Conservation (phyloP, 1,140 invertebrate species). For the Drosophila nasuta region DNA sequence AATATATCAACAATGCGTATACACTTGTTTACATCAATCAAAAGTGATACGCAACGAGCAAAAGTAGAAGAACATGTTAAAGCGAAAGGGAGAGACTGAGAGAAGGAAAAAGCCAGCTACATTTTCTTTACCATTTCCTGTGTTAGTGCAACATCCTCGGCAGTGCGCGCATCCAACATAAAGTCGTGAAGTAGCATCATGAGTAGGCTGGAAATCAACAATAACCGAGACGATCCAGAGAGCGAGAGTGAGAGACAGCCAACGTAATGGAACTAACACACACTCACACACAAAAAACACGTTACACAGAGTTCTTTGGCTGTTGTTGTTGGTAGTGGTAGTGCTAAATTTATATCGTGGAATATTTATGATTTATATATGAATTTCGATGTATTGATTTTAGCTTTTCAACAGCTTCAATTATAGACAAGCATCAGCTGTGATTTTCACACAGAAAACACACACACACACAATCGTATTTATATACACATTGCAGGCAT, state of each 20-base stretch:
- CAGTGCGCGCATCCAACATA: constrained; percentile 76
- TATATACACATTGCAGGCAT: constrained; percentile 13
- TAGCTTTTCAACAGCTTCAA: constrained; percentile 46
- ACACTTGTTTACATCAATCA: constrained; percentile 38
- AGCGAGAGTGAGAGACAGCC: constrained; percentile 32
- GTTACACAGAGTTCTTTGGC: constrained; percentile 63
- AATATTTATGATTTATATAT: constrained; percentile 70
- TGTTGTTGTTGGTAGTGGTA: constrained; percentile 33
- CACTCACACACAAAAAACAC: constrained; percentile 51
- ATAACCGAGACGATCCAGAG: constrained; percentile 57
- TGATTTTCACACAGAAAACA: constrained; percentile 57
- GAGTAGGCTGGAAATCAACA: constrained; percentile 56
- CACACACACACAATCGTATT: constrained; percentile 3
- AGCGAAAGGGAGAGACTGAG: not conserved
- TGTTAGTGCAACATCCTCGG: constrained; percentile 80
- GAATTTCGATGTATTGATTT: constrained; percentile 67
- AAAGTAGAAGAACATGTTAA: not conserved
- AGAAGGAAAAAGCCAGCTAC: constrained; percentile 7
- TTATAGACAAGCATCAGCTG: constrained; percentile 59
- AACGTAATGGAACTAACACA: constrained; percentile 22
- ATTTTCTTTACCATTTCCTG: constrained; percentile 83
- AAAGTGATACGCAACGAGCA: constrained; percentile 25
- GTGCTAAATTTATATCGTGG: constrained; percentile 36
- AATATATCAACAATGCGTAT: constrained; percentile 15
- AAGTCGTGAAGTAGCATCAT: constrained; percentile 84